Evolutionary conservation across 2,888 invertebrate species (phyloP), one percentile per base, ranked within the genome.

Genomic region (Lagria hirta): DNA sequence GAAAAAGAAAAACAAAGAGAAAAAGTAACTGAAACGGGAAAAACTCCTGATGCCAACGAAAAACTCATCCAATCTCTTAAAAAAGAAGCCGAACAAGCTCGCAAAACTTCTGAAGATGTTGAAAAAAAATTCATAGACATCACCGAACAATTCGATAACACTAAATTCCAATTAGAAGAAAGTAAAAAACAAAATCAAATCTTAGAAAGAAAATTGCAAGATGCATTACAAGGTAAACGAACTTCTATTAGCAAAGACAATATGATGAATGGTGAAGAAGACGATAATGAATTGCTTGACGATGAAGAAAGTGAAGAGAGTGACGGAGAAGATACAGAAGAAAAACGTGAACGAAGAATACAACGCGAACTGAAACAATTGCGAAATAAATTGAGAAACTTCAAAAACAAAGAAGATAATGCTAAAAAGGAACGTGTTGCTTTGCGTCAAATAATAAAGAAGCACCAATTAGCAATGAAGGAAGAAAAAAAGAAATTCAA

Each of bases 401-500:
- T 74, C 48, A 82, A 82, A 61, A 83, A 82, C 46, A 85, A 85
- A 61, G 78, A 82, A 51, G 75, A 75, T 46, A 79, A 84, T 48
- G 88, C 90, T 57, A 84, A 84, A 62, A 84, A 83, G 64, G 93
- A 93, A 62, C 75, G 91, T 49, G 77, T 82, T 61, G 86, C 80
- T 7, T 77, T 88, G 38, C 87, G 87, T 60, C 84, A 86, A 64
- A 82, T 88, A 40, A 82, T 91, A 65, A 89, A 87, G 62, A 88
- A 87, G 62, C 84, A 88, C 66, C 88, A 89, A 58, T 78, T 80
- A 4, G 78, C 84, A 35, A 78, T 89, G 36, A 86, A 83, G 58
- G 85, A 86, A 22, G 91, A 89, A 60, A 88, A 86, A 63, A 84
- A 84, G 61, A 88, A 88, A 70, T 89, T 84, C 71, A 88, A 86